phyloP scores from a whole-genome alignment of 2,888 invertebrate genomes.

The Zhengitettix transpicula region DNA sequence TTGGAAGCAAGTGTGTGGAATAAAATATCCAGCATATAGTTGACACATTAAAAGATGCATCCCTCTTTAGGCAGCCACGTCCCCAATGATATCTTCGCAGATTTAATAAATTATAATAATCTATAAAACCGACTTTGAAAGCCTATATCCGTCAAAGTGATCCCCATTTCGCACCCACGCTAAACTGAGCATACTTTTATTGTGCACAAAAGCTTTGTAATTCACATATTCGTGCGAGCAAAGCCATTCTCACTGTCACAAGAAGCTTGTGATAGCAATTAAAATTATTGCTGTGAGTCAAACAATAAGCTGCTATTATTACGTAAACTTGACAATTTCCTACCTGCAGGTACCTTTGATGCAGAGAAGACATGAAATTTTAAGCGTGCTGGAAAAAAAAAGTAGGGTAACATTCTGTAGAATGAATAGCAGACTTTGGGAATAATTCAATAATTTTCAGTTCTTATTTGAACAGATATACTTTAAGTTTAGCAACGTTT shows the following conservation, averaged over 20 bases:
- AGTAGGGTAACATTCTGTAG: not conserved
- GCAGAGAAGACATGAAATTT: not conserved
- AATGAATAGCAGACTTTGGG: not conserved
- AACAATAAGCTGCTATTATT: not conserved
- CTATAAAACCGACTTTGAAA: too few relatives aligned
- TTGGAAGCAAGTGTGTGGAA: too few relatives aligned
- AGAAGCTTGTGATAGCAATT: not conserved
- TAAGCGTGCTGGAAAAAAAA: slow-evolving; percentile 4
- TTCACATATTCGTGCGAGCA: not conserved
- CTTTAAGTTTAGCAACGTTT: not conserved
- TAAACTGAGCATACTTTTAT: too few relatives aligned
- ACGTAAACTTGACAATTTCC: not conserved
- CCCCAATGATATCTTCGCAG: too few relatives aligned
- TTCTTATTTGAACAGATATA: too few relatives aligned
- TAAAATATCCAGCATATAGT: too few relatives aligned
- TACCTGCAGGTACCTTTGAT: not conserved
- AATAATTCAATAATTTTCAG: not conserved
- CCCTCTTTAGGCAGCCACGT: too few relatives aligned
- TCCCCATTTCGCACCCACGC: too few relatives aligned
- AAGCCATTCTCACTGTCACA: not conserved
- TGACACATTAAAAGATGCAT: too few relatives aligned
- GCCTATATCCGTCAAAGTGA: too few relatives aligned
- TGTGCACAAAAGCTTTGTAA: too few relatives aligned
- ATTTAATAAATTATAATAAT: too few relatives aligned
- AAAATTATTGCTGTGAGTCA: not conserved